Conservation (phyloP, 2,888 invertebrate genomes). For the Leptopilina syphax region DNA sequence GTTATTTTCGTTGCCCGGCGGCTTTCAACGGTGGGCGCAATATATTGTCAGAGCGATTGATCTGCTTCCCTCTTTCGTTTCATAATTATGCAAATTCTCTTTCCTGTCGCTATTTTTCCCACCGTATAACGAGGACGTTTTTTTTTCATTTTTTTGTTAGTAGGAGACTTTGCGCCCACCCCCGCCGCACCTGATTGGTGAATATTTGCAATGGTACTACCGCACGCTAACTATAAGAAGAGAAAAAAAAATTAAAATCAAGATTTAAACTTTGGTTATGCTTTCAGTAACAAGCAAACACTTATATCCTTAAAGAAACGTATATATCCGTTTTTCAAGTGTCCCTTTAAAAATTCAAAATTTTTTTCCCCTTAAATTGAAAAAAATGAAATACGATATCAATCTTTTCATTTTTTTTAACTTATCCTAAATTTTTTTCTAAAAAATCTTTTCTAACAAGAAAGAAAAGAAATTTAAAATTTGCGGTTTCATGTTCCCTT, state of each 20-base stretch:
- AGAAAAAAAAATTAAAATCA: not conserved
- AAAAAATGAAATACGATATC: not conserved
- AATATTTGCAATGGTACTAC: constrained; percentile 10
- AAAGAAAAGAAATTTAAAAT: not conserved
- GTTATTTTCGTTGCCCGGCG: constrained; percentile 41
- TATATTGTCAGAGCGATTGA: constrained; percentile 66
- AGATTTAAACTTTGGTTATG: not conserved
- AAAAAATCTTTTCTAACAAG: no score
- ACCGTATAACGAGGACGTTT: not conserved
- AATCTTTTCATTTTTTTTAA: not conserved
- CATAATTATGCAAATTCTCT: constrained; percentile 68
- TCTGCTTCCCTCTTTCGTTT: constrained; percentile 60
- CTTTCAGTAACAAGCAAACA: constrained; percentile 1
- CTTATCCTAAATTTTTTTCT: not conserved
- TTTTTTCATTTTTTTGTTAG: not conserved
- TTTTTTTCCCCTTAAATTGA: not conserved
- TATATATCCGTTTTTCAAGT: not conserved
- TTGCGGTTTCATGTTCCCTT: not conserved
- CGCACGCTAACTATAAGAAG: constrained; percentile 6
- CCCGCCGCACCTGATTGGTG: not conserved
- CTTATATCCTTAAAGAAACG: not conserved
- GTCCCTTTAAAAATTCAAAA: not conserved
- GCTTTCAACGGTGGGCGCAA: constrained; percentile 44
- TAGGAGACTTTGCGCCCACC: not conserved
- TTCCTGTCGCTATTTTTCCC: constrained; percentile 33